phyloP scores from a whole-genome alignment of 2,113 vertebrate genomes.

The Petrocephalus microphthalmus region DNA sequence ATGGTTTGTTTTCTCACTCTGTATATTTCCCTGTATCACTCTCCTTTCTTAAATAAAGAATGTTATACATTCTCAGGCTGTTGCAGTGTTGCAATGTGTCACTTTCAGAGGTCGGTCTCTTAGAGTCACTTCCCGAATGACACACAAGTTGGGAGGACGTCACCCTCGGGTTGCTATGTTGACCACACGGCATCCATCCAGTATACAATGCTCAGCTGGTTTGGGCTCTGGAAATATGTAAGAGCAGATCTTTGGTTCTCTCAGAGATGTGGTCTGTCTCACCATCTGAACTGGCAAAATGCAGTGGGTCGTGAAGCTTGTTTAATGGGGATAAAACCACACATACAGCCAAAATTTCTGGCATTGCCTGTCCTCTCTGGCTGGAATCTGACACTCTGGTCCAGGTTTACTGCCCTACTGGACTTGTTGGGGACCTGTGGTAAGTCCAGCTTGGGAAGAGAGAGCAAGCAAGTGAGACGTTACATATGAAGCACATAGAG shows the following conservation, averaged over 20 bases:
- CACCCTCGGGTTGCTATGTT: not conserved
- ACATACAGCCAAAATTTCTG: not conserved
- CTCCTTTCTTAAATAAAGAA: slow-evolving; percentile 53
- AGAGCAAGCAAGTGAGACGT: not conserved
- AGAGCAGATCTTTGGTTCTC: not conserved
- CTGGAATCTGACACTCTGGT: not conserved
- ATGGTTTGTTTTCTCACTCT: slow-evolving; percentile 24
- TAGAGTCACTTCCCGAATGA: slow-evolving; percentile 27
- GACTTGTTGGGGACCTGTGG: not conserved
- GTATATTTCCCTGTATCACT: slow-evolving; percentile 46
- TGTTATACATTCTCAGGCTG: slow-evolving; percentile 45
- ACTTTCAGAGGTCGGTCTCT: slow-evolving; percentile 49
- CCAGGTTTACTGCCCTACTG: not conserved
- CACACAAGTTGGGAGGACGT: not conserved
- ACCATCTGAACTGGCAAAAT: not conserved
- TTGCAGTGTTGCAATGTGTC: slow-evolving; percentile 44
- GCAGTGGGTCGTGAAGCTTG: not conserved
- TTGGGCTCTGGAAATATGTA: not conserved
- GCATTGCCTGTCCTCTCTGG: not conserved
- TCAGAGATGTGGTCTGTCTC: not conserved
- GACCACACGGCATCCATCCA: not conserved
- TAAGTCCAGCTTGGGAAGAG: not conserved
- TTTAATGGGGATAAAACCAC: not conserved
- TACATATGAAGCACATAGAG: not conserved
- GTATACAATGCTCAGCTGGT: not conserved